phyloP scores from a whole-genome alignment of 1,140 invertebrate species.

The Musca domestica region DNA sequence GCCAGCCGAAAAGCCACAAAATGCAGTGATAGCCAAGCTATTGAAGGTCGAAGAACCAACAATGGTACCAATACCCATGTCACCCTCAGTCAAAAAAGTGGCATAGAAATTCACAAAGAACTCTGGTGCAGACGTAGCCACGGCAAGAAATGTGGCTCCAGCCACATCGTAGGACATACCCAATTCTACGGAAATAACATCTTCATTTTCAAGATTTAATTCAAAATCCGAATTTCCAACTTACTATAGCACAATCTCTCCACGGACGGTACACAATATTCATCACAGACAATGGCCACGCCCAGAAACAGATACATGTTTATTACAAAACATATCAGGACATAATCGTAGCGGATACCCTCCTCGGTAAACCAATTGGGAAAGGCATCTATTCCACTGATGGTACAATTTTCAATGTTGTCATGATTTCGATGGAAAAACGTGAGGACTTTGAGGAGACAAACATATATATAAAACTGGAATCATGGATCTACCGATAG shows the following conservation, averaged over 20 bases:
- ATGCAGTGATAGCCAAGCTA: conserved; percentile 82
- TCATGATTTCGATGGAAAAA: background rate
- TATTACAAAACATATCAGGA: conserved; percentile 69
- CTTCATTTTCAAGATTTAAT: background rate
- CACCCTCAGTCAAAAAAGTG: conserved; percentile 78
- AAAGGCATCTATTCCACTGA: conserved; percentile 67
- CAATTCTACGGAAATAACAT: conserved; percentile 56
- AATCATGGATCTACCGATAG: no score
- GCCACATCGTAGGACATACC: conserved; percentile 74
- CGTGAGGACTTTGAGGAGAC: background rate
- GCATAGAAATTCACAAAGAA: conserved; percentile 86
- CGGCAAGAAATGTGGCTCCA: conserved; percentile 88
- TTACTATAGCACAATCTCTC: conserved; percentile 77
- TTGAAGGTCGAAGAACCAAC: conserved; percentile 92
- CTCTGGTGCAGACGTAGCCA: conserved; percentile 84
- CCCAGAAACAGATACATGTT: conserved; percentile 75
- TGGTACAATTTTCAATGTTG: conserved; percentile 60
- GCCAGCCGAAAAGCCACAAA: conserved; percentile 69
- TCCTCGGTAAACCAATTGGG: conserved; percentile 56
- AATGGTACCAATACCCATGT: conserved; percentile 80
- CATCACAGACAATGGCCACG: conserved; percentile 77
- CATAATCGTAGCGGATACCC: conserved; percentile 65
- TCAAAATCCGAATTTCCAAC: conserved; percentile 25
- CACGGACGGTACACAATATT: conserved; percentile 80
- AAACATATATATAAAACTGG: no score